phyloP scores from a whole-genome alignment of 2,797 vertebrate genomes.

The Sphaeramia orbicularis region DNA sequence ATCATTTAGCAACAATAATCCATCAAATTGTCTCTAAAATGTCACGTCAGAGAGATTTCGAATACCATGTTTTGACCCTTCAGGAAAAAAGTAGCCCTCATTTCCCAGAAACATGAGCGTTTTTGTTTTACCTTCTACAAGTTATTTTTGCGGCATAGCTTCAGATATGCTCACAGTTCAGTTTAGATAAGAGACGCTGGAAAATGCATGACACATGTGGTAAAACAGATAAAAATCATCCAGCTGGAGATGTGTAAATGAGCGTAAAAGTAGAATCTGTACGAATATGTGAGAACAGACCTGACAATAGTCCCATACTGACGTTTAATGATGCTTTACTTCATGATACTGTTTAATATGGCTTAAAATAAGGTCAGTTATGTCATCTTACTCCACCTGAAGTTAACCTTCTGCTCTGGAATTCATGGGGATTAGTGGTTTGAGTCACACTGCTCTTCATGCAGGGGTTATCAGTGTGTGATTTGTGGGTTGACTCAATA shows the following conservation, averaged over 20 bases:
- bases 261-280: slow-evolving; percentile 1
- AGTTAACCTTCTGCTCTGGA: slow-evolving; percentile 15
- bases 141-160: not conserved
- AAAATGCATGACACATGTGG: not conserved
- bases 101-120: not conserved
- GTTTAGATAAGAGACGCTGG: not conserved
- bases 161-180: not conserved
- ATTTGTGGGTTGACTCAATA: slow-evolving; percentile 28
- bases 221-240: slow-evolving; percentile 15
- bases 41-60: no score
- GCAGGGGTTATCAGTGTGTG: not conserved
- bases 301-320: slow-evolving; percentile 1
- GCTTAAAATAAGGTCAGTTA: not conserved
- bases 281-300: slow-evolving; percentile 5
- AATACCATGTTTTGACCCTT: no score
- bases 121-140: not conserved
- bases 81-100: no score
- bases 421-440: slow-evolving; percentile 13
- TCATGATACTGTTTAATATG: not conserved
- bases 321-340: not conserved
- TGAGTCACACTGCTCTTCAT: slow-evolving; percentile 24
- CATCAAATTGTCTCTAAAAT: no score
- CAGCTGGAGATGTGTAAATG: not conserved
- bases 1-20: no score
- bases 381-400: not conserved